Percentiles rank a stretch among this genome's conserved stretches.
These are phyloP conservation scores for Pomacea canaliculata DNA, from an alignment of 2,888 invertebrate genomes.

Conservation along the genomic window DNA sequence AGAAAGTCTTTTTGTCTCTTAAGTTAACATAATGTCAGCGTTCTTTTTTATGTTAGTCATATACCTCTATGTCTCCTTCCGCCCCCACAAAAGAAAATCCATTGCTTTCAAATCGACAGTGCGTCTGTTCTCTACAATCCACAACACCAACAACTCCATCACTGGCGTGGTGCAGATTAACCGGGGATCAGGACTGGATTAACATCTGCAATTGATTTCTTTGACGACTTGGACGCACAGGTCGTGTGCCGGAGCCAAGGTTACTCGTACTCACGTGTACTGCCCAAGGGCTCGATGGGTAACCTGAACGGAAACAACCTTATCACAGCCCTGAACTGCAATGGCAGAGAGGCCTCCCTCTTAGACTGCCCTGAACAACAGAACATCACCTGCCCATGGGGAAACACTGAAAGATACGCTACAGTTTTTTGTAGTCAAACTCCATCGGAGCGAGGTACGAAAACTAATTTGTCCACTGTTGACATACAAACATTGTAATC, in stretches of 20 bases:
- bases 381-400: slow-evolving; percentile 18
- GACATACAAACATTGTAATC: no score
- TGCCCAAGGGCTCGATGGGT: slow-evolving; percentile 48
- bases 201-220: slow-evolving; percentile 49
- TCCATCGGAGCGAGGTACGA: slow-evolving; percentile 36
- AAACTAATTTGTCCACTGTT: no score
- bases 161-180: slow-evolving; percentile 52
- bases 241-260: slow-evolving; percentile 51
- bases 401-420: slow-evolving; percentile 39
- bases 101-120: slow-evolving; percentile 33
- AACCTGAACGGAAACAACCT: slow-evolving; percentile 34
- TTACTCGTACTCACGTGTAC: slow-evolving; percentile 43
- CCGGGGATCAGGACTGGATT: slow-evolving; percentile 45
- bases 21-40: no score
- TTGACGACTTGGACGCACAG: slow-evolving; percentile 42
- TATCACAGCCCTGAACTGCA: slow-evolving; percentile 71
- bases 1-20: no score
- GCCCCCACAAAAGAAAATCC: no score
- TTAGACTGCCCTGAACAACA: slow-evolving; percentile 36
- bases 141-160: slow-evolving; percentile 42
- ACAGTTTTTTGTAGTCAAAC: slow-evolving; percentile 48
- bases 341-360: slow-evolving; percentile 45
- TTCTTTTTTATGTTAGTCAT: no score
- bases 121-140: slow-evolving; percentile 31
- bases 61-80: no score